phyloP scores from a whole-genome alignment of 2,797 vertebrate genomes.

The Enteromius anoplus region DNA sequence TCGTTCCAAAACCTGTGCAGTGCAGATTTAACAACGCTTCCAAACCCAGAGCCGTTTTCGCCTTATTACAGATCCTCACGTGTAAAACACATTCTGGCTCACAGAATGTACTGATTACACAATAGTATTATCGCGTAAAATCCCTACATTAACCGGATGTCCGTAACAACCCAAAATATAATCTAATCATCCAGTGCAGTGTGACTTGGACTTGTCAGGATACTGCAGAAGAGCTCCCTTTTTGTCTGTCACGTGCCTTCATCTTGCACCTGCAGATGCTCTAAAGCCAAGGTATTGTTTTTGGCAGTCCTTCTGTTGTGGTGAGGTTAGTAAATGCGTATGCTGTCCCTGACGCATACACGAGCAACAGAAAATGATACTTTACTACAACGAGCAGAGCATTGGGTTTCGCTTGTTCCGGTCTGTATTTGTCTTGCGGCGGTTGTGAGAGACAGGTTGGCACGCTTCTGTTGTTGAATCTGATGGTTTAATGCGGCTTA shows the following conservation, averaged over 20 bases:
- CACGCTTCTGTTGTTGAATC: slow-evolving; percentile 48
- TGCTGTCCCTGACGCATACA: slow-evolving; percentile 7
- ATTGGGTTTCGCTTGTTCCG: not conserved
- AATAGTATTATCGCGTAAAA: slow-evolving; percentile 36
- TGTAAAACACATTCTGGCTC: slow-evolving; percentile 23
- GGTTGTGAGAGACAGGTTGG: slow-evolving; percentile 45
- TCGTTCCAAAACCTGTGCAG: not conserved
- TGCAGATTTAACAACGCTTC: not conserved
- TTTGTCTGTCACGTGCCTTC: slow-evolving; percentile 57
- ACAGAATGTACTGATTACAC: slow-evolving; percentile 19
- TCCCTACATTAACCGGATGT: slow-evolving; percentile 22
- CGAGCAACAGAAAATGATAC: slow-evolving; percentile 5
- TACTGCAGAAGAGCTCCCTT: slow-evolving; percentile 59
- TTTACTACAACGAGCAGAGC: not conserved
- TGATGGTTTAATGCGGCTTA: slow-evolving; percentile 56
- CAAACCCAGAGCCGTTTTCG: not conserved
- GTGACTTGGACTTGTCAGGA: slow-evolving; percentile 20
- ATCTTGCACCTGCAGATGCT: slow-evolving; percentile 58
- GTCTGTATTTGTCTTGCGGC: slow-evolving; percentile 28
- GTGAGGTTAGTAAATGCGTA: slow-evolving; percentile 12
- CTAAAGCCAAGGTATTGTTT: slow-evolving; percentile 24
- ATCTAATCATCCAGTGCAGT: not conserved
- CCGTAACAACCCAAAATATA: slow-evolving; percentile 1
- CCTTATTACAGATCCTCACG: slow-evolving; percentile 9
- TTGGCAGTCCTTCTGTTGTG: not conserved